Evolutionary conservation across 1,140 invertebrate genomes (phyloP), one percentile per base, ranked within the genome.

Genomic region (Calosoma granatense): DNA sequence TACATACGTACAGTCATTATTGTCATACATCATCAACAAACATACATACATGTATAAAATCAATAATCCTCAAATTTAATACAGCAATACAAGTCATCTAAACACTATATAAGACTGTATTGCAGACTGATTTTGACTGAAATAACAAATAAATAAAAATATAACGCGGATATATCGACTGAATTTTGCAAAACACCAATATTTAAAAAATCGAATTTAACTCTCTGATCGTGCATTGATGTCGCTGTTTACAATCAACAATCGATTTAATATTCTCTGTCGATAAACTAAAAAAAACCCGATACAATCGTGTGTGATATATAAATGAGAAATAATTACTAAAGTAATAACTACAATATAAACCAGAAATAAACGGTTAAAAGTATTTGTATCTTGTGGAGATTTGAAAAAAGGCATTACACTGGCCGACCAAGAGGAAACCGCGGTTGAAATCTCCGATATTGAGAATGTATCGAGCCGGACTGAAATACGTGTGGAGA

Each of bases 391-490:
- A n/a, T n/a, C n/a, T n/a, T n/a, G n/a, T n/a, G n/a, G n/a, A n/a
- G n/a, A n/a, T n/a, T n/a, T n/a, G n/a, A n/a, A n/a, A n/a, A n/a
- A n/a, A n/a, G n/a, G n/a, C n/a, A n/a, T n/a, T n/a, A 68, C 67
- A 56, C 68, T 70, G 68, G 68, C 67, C 59, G 61, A 59, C 55
- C 68, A 68, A 57, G 66, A 69, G 51, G 63, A 67, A 22, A 65
- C 65, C 60, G 64, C 67, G 54, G 63, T 67, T 22, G 67, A 70
- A 56, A 57, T 70, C 39, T 67, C 66, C 56, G 68, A 70, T 61
- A 66, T 67, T 60, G 67, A 68, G 57, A 64, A 70, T 65, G 65
- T 52, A 15, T 56, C 60, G 21, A 52, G 41, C 47, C 39, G 51
- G 41, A 52, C 57, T 12, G 23, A 53, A 55, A 55, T 53, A 41